Percentiles rank a stretch among this genome's conserved stretches.
Evolutionary conservation across 2,888 invertebrate genomes (phyloP).

Genomic region (Horisme vitalbata): DNA sequence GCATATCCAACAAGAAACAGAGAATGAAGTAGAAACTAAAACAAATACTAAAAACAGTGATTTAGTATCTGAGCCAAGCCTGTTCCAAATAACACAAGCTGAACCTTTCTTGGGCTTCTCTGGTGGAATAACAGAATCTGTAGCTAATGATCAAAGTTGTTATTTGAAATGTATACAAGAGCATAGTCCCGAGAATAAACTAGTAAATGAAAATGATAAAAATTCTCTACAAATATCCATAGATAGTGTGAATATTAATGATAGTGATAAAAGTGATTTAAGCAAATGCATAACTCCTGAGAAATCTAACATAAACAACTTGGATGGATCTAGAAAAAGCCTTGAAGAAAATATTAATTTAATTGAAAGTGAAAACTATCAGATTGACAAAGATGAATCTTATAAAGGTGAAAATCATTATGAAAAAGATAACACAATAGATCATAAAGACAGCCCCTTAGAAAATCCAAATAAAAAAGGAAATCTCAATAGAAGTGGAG

Average conservation of each 20-base stretch:
- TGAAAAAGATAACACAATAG: too few relatives aligned
- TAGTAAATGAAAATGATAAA: neutral
- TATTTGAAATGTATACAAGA: conserved; percentile 12
- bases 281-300: neutral
- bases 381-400: too few relatives aligned
- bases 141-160: conserved; percentile 1
- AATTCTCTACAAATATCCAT: neutral
- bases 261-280: neutral
- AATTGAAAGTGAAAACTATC: conserved; percentile 8
- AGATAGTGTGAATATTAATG: neutral
- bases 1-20: neutral
- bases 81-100: conserved; percentile 45
- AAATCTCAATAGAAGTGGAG: too few relatives aligned
- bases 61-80: conserved; percentile 32
- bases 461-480: neutral
- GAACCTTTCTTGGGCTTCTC: conserved; percentile 58
- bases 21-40: conserved; percentile 2
- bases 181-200: neutral
- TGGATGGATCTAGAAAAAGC: too few relatives aligned
- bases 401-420: too few relatives aligned
- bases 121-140: conserved; percentile 11
- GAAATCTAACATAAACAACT: too few relatives aligned
- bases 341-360: neutral
- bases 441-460: neutral
- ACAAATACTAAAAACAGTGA: conserved; percentile 4